Evolutionary conservation across 2,888 invertebrate genomes (phyloP).

Genomic region (Metalampra italica): DNA sequence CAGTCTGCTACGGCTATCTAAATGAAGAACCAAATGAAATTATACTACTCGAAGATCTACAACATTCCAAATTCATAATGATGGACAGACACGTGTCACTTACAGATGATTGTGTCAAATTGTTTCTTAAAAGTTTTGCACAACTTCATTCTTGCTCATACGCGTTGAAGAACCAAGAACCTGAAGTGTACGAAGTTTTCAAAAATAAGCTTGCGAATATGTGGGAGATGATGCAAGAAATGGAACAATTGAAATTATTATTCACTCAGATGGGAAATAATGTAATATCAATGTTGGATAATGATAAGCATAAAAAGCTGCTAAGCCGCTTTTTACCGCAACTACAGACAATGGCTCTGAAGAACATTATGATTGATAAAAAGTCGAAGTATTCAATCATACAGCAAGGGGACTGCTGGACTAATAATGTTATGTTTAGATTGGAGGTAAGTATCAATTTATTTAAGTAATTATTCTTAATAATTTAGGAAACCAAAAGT

Average conservation of each 20-base stretch:
- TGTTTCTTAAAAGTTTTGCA: conserved; percentile 30
- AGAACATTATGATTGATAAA: conserved; percentile 5
- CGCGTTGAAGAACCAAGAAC: conserved; percentile 29
- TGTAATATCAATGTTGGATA: neutral
- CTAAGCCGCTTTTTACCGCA: neutral
- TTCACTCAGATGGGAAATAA: conserved; percentile 5
- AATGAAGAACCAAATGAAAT: conserved; percentile 31
- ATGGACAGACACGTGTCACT: conserved; percentile 22
- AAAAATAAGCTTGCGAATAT: conserved; percentile 16
- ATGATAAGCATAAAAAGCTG: neutral
- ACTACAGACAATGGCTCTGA: neutral
- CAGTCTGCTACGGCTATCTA: conserved; percentile 31
- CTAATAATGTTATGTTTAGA: conserved; percentile 24
- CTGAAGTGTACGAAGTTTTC: conserved; percentile 16
- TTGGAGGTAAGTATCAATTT: conserved; percentile 15
- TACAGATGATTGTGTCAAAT: conserved; percentile 14
- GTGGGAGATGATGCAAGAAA: conserved; percentile 2
- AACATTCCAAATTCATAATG: conserved; percentile 22
- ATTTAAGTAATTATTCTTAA: too few species aligned
- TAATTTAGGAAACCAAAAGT: too few species aligned
- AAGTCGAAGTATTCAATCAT: conserved; percentile 19
- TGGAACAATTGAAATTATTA: neutral
- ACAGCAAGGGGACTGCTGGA: conserved; percentile 27
- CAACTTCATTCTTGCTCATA: conserved; percentile 32
- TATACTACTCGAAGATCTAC: conserved; percentile 40